A percentile compares a stretch with the other conserved stretches of the same genome.
These are phyloP conservation scores for Montifringilla adamsi DNA, from an alignment of 2,113 vertebrate species.

Conservation along the genomic window DNA sequence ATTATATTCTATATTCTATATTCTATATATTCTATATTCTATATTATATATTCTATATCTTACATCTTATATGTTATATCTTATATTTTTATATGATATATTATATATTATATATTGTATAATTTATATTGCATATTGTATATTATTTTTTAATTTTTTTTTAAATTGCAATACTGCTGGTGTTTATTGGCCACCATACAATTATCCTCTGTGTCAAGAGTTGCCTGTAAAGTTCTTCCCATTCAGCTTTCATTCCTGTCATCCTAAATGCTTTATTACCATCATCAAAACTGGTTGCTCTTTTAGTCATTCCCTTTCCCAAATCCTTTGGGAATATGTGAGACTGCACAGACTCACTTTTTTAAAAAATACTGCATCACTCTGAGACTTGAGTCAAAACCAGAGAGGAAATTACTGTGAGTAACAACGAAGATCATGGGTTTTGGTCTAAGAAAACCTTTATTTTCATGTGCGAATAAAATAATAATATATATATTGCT, in stretches of 20 bases:
- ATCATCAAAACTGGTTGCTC: background rate
- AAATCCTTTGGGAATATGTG: background rate
- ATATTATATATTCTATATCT: too few relatives aligned
- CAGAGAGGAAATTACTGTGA: background rate
- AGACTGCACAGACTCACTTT: background rate
- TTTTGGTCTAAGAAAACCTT: background rate
- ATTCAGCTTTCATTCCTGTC: background rate
- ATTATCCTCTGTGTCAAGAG: background rate
- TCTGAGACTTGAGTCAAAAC: background rate
- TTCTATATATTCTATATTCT: background rate
- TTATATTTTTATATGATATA: background rate
- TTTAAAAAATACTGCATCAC: background rate
- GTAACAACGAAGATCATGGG: background rate
- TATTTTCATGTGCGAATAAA: conserved; percentile 39
- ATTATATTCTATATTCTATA: background rate
- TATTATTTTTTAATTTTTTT: too few relatives aligned
- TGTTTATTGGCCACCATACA: background rate
- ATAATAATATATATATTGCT: conserved; percentile 22
- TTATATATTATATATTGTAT: too few relatives aligned
- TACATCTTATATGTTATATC: too few relatives aligned
- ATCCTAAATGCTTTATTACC: background rate
- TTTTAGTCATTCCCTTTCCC: background rate
- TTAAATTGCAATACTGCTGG: background rate
- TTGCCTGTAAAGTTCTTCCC: background rate
- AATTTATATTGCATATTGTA: too few relatives aligned